Base-by-base conservation (phyloP, 2,888 invertebrate species). In the Lepidocyrtoides sp. region DNA sequence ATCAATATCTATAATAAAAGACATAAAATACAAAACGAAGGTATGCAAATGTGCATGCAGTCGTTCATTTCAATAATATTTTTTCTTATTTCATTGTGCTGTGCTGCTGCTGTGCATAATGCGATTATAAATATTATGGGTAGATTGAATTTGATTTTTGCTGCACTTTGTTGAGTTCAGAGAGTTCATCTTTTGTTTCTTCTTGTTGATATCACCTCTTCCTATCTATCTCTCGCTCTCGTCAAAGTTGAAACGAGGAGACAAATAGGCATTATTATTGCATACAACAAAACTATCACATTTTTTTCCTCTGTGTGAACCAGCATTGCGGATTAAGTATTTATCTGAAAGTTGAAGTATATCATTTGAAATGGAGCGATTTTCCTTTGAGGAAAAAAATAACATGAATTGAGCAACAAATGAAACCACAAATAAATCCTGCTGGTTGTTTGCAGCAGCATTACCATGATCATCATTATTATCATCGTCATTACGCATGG, bases 371-470 rank as follows among this genome's bases (percentile, higher is more conserved):
- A 75, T 14, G 14, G 26, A 75, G 75, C 26, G 48, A 75, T 75
- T 75, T 29, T 75, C 75, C 14, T 75, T 48, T 75, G 12, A 26
- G 12, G 32, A 66, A 32, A 66, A 66, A 63, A 63, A 57, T 17
- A 57, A 20, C 5, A 2, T 63, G 63, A 10, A 63, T 63, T 29
- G 63, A 72, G 36, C 44, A 72, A 14, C 75, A 44, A 75, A 75
- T 48, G 75, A 75, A 75, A 48, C 75, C 75, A 48, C 75, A 75
- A 75, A 48, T 75, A 75, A 75, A 75, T 75, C 72, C 72, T 72
- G 20, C 69, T 48, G n/a, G 14, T 75, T 75, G 75, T 75, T 75
- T 48, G 48, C 75, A 75, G 26, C 75, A 75, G n/a, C 20, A n/a
- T 32, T 32, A 29, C 23, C 69, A n/a, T 72, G 7, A 1, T 72